Percentiles rank a stretch among this genome's conserved stretches.
These are phyloP conservation scores for Corythaixoides concolor DNA, from an alignment of 2,113 vertebrate species.

Conservation along the genomic window DNA sequence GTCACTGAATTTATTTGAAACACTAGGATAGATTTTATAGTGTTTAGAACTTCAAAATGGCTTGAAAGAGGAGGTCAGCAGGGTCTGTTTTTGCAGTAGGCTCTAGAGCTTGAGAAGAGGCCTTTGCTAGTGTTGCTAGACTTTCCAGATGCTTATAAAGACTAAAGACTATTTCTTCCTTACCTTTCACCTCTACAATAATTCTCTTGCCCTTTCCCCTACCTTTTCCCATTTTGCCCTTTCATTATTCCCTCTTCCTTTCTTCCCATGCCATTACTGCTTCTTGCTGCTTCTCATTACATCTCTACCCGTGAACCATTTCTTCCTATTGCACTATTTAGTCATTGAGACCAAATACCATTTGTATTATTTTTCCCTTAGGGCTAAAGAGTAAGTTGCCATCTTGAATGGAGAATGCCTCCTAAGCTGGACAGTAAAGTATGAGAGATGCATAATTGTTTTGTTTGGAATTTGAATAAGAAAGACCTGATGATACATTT, in stretches of 20 bases:
- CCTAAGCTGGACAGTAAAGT: not conserved
- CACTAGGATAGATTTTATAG: slow-evolving; percentile 33
- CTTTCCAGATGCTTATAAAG: slow-evolving; percentile 3
- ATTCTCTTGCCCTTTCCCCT: not conserved
- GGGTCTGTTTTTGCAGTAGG: slow-evolving; percentile 38
- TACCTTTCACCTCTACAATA: not conserved
- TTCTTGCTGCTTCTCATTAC: not conserved
- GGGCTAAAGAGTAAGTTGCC: not conserved
- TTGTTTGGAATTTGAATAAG: not conserved
- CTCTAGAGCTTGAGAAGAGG: slow-evolving; percentile 29
- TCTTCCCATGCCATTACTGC: not conserved
- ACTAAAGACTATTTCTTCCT: not conserved
- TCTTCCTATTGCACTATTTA: not conserved
- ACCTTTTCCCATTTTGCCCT: not conserved
- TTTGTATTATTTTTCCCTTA: not conserved
- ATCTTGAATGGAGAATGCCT: not conserved
- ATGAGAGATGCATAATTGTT: not conserved
- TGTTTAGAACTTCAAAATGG: slow-evolving; percentile 16
- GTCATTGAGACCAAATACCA: not conserved
- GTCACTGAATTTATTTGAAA: slow-evolving; percentile 49
- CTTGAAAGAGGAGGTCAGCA: slow-evolving; percentile 32
- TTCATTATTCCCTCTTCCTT: not conserved
- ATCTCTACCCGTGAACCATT: not conserved
- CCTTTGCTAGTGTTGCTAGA: slow-evolving; percentile 1
- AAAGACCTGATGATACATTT: not conserved